These are phyloP conservation scores for Orthosia cruda DNA, from an alignment of 2,888 invertebrate species.

Conservation along the genomic window DNA sequence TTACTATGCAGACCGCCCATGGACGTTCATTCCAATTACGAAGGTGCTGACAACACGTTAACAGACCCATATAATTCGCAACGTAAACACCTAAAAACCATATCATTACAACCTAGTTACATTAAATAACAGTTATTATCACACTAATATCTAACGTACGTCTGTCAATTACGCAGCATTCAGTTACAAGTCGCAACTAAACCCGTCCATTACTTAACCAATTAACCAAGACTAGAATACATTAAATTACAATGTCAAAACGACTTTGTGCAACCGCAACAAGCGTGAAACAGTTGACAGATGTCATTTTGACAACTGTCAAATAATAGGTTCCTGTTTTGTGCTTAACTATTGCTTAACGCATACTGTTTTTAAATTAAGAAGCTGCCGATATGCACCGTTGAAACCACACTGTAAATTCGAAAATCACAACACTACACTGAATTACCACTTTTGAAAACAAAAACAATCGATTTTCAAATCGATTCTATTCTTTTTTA, in stretches of 20 bases:
- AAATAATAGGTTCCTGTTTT: conserved; percentile 50
- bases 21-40: background rate
- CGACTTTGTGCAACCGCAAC: conserved; percentile 61
- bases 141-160: conserved; percentile 52
- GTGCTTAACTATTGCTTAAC: conserved; percentile 38
- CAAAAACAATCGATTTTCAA: conserved; percentile 20
- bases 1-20: too few relatives aligned
- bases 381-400: conserved; percentile 67
- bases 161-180: conserved; percentile 63
- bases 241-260: conserved; percentile 72
- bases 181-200: conserved; percentile 56
- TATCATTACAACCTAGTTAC: conserved; percentile 32
- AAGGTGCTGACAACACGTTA: background rate
- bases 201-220: conserved; percentile 73
- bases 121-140: conserved; percentile 57
- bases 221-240: conserved; percentile 73
- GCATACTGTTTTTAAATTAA: conserved; percentile 29
- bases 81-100: conserved; percentile 27
- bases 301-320: conserved; percentile 64
- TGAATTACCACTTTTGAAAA: conserved; percentile 14
- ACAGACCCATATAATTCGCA: background rate
- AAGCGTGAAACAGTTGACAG: conserved; percentile 65
- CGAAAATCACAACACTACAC: conserved; percentile 63
- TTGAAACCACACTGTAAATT: conserved; percentile 45
- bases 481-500: conserved; percentile 17